These are phyloP conservation scores for Papilio polytes DNA, from an alignment of 1,140 invertebrate genomes.

Conservation along the genomic window DNA sequence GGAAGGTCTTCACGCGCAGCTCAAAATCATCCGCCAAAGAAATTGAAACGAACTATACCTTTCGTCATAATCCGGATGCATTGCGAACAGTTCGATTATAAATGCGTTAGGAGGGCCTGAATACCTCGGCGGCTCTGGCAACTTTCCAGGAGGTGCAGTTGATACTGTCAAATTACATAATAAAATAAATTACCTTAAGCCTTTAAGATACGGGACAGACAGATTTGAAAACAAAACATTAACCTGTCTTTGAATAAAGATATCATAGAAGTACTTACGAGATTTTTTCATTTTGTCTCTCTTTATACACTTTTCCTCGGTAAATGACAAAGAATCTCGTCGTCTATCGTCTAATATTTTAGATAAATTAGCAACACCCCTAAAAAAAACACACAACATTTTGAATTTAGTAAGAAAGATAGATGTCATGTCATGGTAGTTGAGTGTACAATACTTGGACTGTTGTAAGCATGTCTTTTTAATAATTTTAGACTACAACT, in stretches of 20 bases:
- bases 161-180: neutral
- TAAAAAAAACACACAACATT: slow-evolving; percentile 7
- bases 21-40: no score
- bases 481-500: no score
- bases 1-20: no score
- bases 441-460: neutral
- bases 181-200: neutral
- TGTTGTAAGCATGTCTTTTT: neutral
- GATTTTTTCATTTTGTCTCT: slow-evolving; percentile 26
- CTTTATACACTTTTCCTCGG: neutral
- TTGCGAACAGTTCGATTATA: slow-evolving; percentile 87
- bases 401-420: neutral
- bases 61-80: slow-evolving; percentile 86
- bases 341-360: slow-evolving; percentile 26
- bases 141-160: slow-evolving; percentile 36
- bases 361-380: slow-evolving; percentile 11
- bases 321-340: neutral
- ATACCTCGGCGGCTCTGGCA: slow-evolving; percentile 61
- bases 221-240: no score
- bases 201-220: neutral
- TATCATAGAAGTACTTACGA: slow-evolving; percentile 8
- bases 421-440: neutral
- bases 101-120: slow-evolving; percentile 85
- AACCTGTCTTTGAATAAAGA: neutral
- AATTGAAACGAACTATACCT: slow-evolving; percentile 51